Evolutionary conservation across 2,888 invertebrate species (phyloP).

Genomic region (Mycogona germanica): DNA sequence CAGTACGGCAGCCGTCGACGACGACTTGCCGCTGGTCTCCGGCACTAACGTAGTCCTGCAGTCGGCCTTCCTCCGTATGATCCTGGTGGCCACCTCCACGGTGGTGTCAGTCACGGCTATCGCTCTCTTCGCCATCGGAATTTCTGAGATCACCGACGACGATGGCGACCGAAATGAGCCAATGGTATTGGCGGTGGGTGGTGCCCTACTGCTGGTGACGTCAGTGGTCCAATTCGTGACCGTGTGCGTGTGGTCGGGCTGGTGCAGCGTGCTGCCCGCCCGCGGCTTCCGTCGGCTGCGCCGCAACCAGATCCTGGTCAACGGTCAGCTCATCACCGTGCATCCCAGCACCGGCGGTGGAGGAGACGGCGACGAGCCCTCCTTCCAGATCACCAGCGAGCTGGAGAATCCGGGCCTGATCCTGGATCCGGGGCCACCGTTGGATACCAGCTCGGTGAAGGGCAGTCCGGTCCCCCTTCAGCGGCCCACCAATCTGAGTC

Average conservation of each 20-base stretch:
- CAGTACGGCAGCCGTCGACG: background rate
- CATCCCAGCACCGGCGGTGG: background rate
- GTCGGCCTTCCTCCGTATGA: slow-evolving; percentile 6
- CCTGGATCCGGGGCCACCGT: background rate
- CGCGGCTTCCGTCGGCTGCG: background rate
- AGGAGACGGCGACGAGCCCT: background rate
- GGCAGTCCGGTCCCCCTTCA: background rate
- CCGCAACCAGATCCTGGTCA: background rate
- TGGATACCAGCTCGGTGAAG: background rate
- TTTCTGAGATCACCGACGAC: background rate
- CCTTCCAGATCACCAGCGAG: background rate
- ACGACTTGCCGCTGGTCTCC: background rate
- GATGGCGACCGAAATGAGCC: background rate
- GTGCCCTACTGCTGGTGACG: slow-evolving; percentile 1
- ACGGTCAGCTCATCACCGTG: slow-evolving; percentile 1
- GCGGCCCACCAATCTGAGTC: background rate
- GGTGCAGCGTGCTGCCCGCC: slow-evolving; percentile 1
- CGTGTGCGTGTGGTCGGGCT: slow-evolving; percentile 9
- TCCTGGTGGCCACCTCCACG: slow-evolving; percentile 9
- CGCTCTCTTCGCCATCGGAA: slow-evolving; percentile 9
- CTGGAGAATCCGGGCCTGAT: background rate
- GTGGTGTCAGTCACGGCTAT: slow-evolving; percentile 5
- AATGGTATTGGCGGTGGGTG: slow-evolving; percentile 1
- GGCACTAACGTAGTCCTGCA: background rate
- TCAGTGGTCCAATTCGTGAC: slow-evolving; percentile 3